A percentile compares a stretch with the other conserved stretches of the same genome.
phyloP scores from a whole-genome alignment of 2,113 vertebrate genomes.

The Lipotes vexillifer region DNA sequence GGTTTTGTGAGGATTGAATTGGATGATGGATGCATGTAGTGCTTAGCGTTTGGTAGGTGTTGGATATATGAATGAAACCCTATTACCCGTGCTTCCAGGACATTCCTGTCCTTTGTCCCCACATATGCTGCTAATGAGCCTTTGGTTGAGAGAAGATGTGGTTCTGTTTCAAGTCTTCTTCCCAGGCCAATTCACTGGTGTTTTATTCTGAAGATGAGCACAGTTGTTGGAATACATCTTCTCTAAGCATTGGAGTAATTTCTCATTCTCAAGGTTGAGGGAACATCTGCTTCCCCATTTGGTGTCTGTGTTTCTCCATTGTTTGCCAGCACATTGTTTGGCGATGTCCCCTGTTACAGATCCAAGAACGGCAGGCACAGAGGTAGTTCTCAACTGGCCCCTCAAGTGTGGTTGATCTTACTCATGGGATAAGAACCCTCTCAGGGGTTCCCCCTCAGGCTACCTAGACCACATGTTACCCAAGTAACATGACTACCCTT shows the following conservation, averaged over 20 bases:
- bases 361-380: background rate
- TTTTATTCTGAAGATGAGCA: background rate
- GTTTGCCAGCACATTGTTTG: background rate
- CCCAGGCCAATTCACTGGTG: background rate
- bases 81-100: background rate
- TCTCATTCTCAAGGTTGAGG: background rate
- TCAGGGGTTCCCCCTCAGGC: background rate
- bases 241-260: background rate
- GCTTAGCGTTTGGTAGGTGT: background rate
- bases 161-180: background rate
- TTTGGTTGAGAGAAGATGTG: background rate
- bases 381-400: background rate
- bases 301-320: background rate
- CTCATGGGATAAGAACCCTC: background rate
- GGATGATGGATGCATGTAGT: background rate
- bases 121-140: background rate
- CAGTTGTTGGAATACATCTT: background rate
- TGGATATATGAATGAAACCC: background rate
- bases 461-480: background rate
- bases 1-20: background rate
- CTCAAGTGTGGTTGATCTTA: background rate
- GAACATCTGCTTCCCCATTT: background rate
- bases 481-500: background rate
- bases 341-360: background rate
- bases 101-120: background rate